Percentiles rank a stretch among this genome's conserved stretches.
Conservation (phyloP, 2,888 invertebrate genomes). For the Luperina nickerlii region DNA sequence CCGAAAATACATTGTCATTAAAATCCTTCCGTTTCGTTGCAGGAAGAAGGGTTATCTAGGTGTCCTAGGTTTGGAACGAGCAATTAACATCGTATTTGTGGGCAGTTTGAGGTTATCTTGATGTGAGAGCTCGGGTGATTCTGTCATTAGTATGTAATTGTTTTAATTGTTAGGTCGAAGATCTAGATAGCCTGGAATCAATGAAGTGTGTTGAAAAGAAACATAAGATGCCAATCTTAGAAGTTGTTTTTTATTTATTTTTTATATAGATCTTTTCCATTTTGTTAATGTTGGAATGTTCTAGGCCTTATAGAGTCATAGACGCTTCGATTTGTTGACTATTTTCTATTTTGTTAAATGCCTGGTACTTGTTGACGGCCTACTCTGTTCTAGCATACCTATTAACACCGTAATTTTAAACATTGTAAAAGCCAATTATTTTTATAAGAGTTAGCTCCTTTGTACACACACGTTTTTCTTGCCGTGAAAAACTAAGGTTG, state of each 20-base stretch:
- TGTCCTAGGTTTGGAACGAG: slow-evolving; percentile 42
- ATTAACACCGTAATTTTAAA: no score
- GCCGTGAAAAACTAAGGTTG: no score
- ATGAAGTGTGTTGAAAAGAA: background rate
- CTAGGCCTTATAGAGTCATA: background rate
- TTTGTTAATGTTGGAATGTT: background rate
- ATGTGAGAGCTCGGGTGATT: slow-evolving; percentile 1
- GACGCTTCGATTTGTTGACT: background rate
- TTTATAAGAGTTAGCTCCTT: no score
- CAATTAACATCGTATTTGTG: slow-evolving; percentile 48
- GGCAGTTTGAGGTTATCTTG: slow-evolving; percentile 5
- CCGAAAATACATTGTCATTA: slow-evolving; percentile 85
- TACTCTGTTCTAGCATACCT: no score
- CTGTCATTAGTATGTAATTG: slow-evolving; percentile 14
- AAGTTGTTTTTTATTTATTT: background rate
- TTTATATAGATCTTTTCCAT: background rate
- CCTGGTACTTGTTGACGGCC: no score
- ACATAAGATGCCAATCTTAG: background rate
- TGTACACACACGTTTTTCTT: no score
- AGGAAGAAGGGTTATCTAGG: slow-evolving; percentile 35
- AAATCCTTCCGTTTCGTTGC: slow-evolving; percentile 74
- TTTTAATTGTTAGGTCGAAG: slow-evolving; percentile 7
- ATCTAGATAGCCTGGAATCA: background rate
- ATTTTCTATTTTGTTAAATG: no score
- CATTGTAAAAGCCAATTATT: no score